These are phyloP conservation scores for Myotis pilosus DNA, from an alignment of 2,797 vertebrate genomes.

Conservation along the genomic window DNA sequence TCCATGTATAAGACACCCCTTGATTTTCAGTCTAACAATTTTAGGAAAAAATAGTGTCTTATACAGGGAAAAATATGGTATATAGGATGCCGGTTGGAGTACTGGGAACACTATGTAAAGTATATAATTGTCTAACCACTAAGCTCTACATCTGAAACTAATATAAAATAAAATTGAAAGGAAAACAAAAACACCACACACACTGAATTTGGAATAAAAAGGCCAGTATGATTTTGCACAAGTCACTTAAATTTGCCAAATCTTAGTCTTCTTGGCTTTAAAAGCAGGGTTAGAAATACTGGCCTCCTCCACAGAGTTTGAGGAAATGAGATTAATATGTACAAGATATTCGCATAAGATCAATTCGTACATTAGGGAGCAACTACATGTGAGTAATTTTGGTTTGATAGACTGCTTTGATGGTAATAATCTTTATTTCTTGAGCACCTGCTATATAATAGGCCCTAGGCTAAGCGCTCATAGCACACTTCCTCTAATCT, in stretches of 20 bases:
- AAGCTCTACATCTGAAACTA: not conserved
- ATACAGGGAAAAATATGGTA: no score
- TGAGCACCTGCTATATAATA: not conserved
- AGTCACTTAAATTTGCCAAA: conserved; percentile 4
- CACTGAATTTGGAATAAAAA: not conserved
- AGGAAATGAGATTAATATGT: not conserved
- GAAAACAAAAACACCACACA: not conserved
- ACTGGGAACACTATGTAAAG: not conserved
- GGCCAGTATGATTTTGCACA: not conserved
- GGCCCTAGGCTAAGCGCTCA: not conserved
- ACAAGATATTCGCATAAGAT: not conserved
- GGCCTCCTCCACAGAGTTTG: not conserved
- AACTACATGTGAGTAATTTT: not conserved
- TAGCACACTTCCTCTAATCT: not conserved
- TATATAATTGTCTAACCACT: not conserved
- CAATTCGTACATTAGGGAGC: not conserved
- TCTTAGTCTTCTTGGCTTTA: not conserved
- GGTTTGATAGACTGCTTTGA: not conserved
- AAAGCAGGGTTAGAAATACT: not conserved
- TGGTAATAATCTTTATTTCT: not conserved
- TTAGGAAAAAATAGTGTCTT: no score
- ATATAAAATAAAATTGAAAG: not conserved
- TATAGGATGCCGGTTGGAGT: not conserved
- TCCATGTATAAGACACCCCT: no score
- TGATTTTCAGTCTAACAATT: no score